A percentile compares a stretch with the other conserved stretches of the same genome.
phyloP scores from a whole-genome alignment of 2,888 invertebrate genomes.

The Eugnorisma glareosa region DNA sequence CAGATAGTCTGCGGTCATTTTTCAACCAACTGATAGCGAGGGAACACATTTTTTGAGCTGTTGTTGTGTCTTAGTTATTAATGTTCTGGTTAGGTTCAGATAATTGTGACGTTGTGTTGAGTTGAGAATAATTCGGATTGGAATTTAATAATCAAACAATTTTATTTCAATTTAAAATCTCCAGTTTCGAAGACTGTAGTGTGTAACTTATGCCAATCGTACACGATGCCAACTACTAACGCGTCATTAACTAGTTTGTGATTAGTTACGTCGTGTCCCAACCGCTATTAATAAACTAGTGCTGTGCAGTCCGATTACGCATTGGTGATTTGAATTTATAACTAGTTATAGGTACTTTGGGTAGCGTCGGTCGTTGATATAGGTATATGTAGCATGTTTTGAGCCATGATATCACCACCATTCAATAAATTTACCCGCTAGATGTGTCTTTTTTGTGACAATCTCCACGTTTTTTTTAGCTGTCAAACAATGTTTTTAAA shows the following conservation, averaged over 20 bases:
- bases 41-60: conserved; percentile 28
- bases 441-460: background rate
- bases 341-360: background rate
- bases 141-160: background rate
- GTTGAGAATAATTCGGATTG: background rate
- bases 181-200: background rate
- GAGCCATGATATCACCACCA: background rate
- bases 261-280: background rate
- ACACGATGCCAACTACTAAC: background rate
- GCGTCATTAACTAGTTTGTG: background rate
- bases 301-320: background rate
- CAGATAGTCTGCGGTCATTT: conserved; percentile 56
- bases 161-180: background rate
- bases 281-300: background rate
- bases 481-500: background rate
- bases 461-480: too few species aligned
- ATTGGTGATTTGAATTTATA: background rate
- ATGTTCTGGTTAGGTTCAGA: conserved; percentile 24
- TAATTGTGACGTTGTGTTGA: conserved; percentile 4
- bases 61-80: conserved; percentile 35
- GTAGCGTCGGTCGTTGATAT: background rate
- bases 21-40: conserved; percentile 56
- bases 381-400: background rate
- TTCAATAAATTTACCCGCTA: background rate
- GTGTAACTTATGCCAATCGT: background rate